Percentiles rank a stretch among this genome's conserved stretches.
phyloP scores from a whole-genome alignment of 35 echinoderm and acorn worm genomes.

The Heliocidaris erythrogramma region DNA sequence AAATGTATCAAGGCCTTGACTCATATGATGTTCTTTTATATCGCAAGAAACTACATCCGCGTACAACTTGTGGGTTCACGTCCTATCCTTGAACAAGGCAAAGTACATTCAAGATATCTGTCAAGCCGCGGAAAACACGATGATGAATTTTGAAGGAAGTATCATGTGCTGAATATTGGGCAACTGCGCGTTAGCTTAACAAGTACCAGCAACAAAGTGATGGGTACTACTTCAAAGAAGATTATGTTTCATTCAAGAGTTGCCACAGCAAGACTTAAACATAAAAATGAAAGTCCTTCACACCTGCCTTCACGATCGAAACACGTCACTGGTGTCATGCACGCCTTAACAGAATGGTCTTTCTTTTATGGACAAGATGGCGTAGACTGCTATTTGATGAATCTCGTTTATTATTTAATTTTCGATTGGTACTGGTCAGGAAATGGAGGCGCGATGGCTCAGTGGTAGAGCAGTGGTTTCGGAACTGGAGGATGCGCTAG shows the following conservation, averaged over 20 bases:
- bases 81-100: not conserved
- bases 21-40: not conserved
- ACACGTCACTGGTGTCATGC: not conserved
- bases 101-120: not conserved
- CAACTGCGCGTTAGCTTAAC: not conserved
- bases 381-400: too few relatives aligned
- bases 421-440: too few relatives aligned
- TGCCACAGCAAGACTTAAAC: not conserved
- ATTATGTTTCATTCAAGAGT: not conserved
- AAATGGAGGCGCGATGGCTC: too few relatives aligned
- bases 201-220: not conserved
- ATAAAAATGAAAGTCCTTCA: not conserved
- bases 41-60: not conserved
- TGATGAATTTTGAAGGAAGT: not conserved
- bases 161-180: not conserved
- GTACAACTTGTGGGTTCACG: not conserved
- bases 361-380: too few relatives aligned
- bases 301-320: too few relatives aligned
- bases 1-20: not conserved
- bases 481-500: too few relatives aligned
- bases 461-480: too few relatives aligned
- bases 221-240: not conserved
- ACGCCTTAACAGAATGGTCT: too few relatives aligned
- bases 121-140: not conserved
- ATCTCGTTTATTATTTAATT: too few relatives aligned